A percentile compares a stretch with the other conserved stretches of the same genome.
Evolutionary conservation across 2,888 invertebrate genomes (phyloP).

Genomic region (Agrochola lychnidis): DNA sequence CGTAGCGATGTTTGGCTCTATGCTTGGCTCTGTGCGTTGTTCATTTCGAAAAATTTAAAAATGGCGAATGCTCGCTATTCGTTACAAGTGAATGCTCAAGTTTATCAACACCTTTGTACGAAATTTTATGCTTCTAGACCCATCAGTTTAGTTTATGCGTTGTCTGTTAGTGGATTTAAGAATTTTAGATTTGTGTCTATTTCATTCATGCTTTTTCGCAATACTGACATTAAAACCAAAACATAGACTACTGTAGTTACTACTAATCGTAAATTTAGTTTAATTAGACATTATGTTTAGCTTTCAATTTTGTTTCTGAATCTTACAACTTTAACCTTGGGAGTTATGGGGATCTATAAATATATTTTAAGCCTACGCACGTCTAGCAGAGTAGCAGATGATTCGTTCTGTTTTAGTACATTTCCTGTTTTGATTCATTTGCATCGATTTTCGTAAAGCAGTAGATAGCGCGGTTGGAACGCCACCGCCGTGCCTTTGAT

Average conservation of each 20-base stretch:
- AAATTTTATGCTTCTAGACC: not conserved
- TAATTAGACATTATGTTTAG: conserved; percentile 33
- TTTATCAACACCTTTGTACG: no score
- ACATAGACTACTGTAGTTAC: conserved; percentile 4
- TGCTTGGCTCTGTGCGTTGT: no score
- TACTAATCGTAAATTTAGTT: conserved; percentile 38
- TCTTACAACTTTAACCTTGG: conserved; percentile 36
- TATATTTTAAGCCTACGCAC: conserved; percentile 1
- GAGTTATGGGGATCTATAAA: conserved; percentile 16
- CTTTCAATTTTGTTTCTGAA: conserved; percentile 27
- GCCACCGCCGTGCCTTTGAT: conserved; percentile 6
- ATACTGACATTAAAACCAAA: not conserved
- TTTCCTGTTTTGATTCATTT: conserved; percentile 21
- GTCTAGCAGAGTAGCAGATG: not conserved
- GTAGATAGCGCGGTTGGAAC: not conserved
- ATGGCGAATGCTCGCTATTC: no score
- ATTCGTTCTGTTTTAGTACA: not conserved
- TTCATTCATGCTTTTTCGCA: conserved; percentile 9
- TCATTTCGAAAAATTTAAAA: no score
- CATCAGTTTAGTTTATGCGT: not conserved
- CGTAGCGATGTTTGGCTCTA: no score
- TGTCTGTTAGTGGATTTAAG: not conserved
- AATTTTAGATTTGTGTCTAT: not conserved
- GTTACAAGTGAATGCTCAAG: no score
- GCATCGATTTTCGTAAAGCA: not conserved